Conservation (phyloP, 2,113 vertebrate genomes). For the Rhabdomys dilectus region DNA sequence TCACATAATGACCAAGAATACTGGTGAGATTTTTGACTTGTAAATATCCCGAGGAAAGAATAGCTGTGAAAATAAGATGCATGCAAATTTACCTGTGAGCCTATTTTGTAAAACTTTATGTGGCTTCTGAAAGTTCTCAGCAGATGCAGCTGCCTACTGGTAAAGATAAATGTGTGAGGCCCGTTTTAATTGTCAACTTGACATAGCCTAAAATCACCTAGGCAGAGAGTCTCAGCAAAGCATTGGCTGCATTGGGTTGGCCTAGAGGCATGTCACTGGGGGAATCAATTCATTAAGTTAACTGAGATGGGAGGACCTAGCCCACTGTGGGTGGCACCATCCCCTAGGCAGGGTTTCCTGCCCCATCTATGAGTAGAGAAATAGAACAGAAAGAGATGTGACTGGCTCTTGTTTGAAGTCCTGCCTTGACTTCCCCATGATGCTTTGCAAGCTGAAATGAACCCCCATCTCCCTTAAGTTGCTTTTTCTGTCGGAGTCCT, state of each 20-base stretch:
- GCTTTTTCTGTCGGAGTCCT: background rate
- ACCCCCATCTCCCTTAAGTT: too few relatives aligned
- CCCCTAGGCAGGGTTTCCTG: background rate
- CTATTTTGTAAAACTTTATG: background rate
- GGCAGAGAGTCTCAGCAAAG: background rate
- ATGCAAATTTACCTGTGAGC: background rate
- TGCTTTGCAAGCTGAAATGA: background rate
- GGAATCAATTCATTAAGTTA: background rate
- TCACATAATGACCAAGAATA: background rate
- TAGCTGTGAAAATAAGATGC: background rate
- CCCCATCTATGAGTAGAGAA: background rate
- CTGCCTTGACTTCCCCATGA: too few relatives aligned
- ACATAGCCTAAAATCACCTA: background rate
- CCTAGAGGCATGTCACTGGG: background rate
- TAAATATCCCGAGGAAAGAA: constrained; percentile 1
- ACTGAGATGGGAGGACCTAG: background rate
- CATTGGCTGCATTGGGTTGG: background rate
- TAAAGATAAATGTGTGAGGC: background rate
- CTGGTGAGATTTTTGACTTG: background rate
- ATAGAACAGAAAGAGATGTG: background rate
- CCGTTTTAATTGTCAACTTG: background rate
- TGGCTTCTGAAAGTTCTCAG: background rate
- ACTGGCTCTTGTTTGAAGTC: background rate
- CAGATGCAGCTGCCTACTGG: background rate
- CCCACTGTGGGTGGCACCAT: background rate